Evolutionary conservation across 2,113 vertebrate species (phyloP), one percentile per base, ranked within the genome.

Genomic region (Alectura lathami): DNA sequence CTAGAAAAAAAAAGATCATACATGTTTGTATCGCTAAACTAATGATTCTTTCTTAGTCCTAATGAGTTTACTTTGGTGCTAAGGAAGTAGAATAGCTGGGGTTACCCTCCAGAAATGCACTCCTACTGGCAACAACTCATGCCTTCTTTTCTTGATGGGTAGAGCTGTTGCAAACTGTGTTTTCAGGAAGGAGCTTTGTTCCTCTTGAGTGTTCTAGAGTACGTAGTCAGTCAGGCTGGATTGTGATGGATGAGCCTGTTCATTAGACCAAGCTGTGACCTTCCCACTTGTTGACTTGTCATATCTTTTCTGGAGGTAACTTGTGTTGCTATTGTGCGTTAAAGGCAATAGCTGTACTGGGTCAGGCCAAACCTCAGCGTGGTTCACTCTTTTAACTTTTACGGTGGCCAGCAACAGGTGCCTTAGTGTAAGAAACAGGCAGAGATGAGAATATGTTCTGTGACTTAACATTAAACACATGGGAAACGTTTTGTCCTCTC

Each of bases 211-310:
- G 3, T 87, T 60, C 13, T 59, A 36, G 32, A 40, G 36, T 53
- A 6, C 8, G 1, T 30, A 32, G 17, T 60, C 3, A 1, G 7
- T 34, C 24, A 63, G 36, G 1, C 15, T 79, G 29, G 6, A 17
- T 47, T 53, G 16, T 64, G 54, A n/a, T 32, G 4, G 11, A 17
- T 51, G 16, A 51, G 5, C 29, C 42, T 73, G 2, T 40, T 29
- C 3, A 5, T 63, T 53, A 59, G 36, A 68, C 20, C 23, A 57
- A 63, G 11, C 24, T 68, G 6, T 63, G 24, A 59, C 22, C 40
- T 79, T 57, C 7, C 16, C 11, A 57, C 8, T 8, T 26, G 3
- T 50, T 56, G 32, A 51, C 6, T 3, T 32, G 29, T 4, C 26
- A 12, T 51, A 79, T 74, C 17, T 51, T 59, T n/a, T 83, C 3